Percentiles rank a stretch among this genome's conserved stretches.
Evolutionary conservation across 2,888 invertebrate species (phyloP).

Genomic region (Argyresthia albistria): DNA sequence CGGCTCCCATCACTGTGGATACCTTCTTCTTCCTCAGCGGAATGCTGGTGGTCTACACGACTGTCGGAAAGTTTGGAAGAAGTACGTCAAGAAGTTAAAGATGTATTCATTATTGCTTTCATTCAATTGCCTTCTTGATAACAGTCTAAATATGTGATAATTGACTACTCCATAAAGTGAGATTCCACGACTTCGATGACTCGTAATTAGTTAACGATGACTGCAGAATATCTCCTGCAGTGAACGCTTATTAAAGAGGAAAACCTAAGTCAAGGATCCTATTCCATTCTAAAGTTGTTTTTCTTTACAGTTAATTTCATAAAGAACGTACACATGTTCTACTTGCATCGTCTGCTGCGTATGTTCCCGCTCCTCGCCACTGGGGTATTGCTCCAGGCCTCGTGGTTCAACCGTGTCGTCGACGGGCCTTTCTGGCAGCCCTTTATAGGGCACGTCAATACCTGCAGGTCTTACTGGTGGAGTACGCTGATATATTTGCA

Average conservation of each 20-base stretch:
- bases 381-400: constrained; percentile 12
- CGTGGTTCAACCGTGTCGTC: constrained; percentile 28
- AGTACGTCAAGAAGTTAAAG: constrained; percentile 33
- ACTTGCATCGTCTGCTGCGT: constrained; percentile 11
- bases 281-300: too few species aligned
- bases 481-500: constrained; percentile 36
- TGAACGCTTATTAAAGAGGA: too few species aligned
- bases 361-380: constrained; percentile 13
- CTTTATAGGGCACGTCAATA: constrained; percentile 22
- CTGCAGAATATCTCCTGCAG: too few species aligned
- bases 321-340: constrained; percentile 13
- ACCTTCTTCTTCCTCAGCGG: constrained; percentile 71
- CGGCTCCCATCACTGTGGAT: constrained; percentile 71
- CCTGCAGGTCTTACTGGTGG: constrained; percentile 44
- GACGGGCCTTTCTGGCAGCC: constrained; percentile 44
- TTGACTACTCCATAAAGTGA: too few species aligned
- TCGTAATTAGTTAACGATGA: too few species aligned
- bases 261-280: too few species aligned
- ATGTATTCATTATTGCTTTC: too few species aligned
- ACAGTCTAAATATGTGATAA: too few species aligned
- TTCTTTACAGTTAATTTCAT: constrained; percentile 11
- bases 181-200: too few species aligned
- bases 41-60: constrained; percentile 41
- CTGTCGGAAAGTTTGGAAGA: constrained; percentile 34
- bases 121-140: too few species aligned